phyloP scores from a whole-genome alignment of 2,113 vertebrate genomes.

The Mesocricetus auratus region DNA sequence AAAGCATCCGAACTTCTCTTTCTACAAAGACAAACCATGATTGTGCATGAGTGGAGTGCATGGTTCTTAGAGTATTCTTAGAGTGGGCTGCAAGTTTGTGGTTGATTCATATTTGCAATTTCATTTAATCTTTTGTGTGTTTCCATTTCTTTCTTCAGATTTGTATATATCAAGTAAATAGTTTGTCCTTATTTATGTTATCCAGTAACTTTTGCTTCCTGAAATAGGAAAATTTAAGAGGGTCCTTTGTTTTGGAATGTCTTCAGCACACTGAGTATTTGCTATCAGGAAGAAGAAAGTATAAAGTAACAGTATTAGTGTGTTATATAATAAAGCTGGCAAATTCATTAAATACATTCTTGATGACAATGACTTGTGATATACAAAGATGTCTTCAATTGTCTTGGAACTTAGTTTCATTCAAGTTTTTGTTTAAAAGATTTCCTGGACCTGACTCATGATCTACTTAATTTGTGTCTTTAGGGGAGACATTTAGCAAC shows the following conservation, averaged over 20 bases:
- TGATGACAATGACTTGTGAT: conserved; percentile 33
- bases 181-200: conserved; percentile 74
- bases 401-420: conserved; percentile 7
- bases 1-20: conserved; percentile 14
- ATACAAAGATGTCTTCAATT: conserved; percentile 54
- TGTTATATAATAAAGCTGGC: conserved; percentile 35
- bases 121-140: conserved; percentile 72
- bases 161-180: conserved; percentile 76
- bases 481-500: not conserved
- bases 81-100: conserved; percentile 71
- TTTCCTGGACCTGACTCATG: not conserved
- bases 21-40: conserved; percentile 18
- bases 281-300: conserved; percentile 42
- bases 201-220: conserved; percentile 72
- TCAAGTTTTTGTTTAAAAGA: conserved; percentile 50
- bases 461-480: not conserved
- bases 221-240: conserved; percentile 60
- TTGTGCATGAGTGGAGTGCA: not conserved
- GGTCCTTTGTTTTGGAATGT: conserved; percentile 60
- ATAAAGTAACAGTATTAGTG: conserved; percentile 19
- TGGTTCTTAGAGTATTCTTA: conserved; percentile 59
- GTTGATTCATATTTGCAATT: conserved; percentile 73
- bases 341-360: conserved; percentile 51
- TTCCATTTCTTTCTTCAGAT: conserved; percentile 74
- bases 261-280: conserved; percentile 37